Evolutionary conservation across 2,888 invertebrate species (phyloP).

Genomic region (Scaeva pyrastri): DNA sequence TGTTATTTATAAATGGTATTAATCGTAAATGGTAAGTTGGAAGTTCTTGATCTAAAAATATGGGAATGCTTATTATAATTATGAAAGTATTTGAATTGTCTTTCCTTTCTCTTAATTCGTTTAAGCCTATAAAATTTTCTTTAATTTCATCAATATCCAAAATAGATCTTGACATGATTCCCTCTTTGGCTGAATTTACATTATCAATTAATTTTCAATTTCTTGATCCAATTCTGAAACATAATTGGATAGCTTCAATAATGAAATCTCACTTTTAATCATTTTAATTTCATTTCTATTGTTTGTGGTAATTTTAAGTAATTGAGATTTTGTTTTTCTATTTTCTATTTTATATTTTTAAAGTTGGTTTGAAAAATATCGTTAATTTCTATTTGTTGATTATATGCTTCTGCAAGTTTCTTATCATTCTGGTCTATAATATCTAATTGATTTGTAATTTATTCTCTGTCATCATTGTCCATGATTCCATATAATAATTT

Average conservation of each 20-base stretch:
- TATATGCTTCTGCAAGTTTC: slow-evolving; percentile 1
- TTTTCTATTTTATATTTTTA: neutral
- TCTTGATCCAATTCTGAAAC: neutral
- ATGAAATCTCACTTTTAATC: neutral
- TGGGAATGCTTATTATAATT: neutral
- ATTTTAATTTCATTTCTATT: slow-evolving; percentile 8
- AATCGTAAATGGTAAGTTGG: slow-evolving; percentile 1
- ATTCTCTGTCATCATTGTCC: slow-evolving; percentile 25
- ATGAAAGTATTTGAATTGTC: slow-evolving; percentile 10
- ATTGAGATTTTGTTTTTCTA: neutral
- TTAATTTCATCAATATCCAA: neutral
- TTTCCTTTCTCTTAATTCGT: slow-evolving; percentile 17
- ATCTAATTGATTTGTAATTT: slow-evolving; percentile 18
- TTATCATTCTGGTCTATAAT: slow-evolving; percentile 5
- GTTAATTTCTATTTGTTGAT: neutral
- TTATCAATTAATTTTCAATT: too few relatives aligned
- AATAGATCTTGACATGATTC: too few relatives aligned
- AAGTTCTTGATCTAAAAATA: neutral
- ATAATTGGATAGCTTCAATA: neutral
- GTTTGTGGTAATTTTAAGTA: neutral
- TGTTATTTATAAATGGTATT: neutral
- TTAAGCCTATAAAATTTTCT: slow-evolving; percentile 6
- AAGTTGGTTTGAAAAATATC: slow-evolving; percentile 12
- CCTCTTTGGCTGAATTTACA: too few relatives aligned
- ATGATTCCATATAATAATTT: neutral